These are phyloP conservation scores for Picathartes gymnocephalus DNA, from an alignment of 2,113 vertebrate species.

Conservation along the genomic window DNA sequence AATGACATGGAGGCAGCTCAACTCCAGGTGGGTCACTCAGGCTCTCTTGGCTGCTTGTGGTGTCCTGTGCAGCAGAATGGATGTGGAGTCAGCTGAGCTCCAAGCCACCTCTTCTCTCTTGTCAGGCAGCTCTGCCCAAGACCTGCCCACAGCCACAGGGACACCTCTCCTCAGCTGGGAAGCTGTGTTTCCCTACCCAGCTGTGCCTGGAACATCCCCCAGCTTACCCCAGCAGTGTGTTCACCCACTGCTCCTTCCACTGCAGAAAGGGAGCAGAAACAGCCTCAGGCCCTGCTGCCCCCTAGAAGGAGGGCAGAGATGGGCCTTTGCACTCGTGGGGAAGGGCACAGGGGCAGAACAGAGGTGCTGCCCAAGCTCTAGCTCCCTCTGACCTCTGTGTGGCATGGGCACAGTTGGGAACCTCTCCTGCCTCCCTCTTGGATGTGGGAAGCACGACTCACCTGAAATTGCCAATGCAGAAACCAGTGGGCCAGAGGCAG, in stretches of 20 bases:
- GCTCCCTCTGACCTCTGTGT: background rate
- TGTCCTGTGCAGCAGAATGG: background rate
- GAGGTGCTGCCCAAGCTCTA: background rate
- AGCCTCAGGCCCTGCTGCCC: background rate
- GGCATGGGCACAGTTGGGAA: background rate
- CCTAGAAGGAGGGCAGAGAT: background rate
- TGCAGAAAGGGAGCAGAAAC: background rate
- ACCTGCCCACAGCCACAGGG: background rate
- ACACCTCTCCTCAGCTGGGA: background rate
- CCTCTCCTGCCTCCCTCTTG: background rate
- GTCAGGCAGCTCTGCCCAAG: background rate
- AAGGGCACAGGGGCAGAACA: background rate
- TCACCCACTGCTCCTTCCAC: background rate
- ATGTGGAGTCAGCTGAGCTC: background rate
- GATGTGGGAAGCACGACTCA: background rate
- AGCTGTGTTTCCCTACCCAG: background rate
- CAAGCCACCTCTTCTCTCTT: background rate
- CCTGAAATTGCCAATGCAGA: background rate
- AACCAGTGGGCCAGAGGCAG: background rate
- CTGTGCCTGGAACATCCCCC: background rate
- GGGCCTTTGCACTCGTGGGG: background rate
- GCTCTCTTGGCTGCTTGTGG: background rate
- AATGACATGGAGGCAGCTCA: background rate
- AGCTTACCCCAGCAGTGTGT: background rate
- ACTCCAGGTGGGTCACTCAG: background rate